Evolutionary conservation across 2,797 vertebrate genomes (phyloP).

Genomic region (Sebastes iracundus): DNA sequence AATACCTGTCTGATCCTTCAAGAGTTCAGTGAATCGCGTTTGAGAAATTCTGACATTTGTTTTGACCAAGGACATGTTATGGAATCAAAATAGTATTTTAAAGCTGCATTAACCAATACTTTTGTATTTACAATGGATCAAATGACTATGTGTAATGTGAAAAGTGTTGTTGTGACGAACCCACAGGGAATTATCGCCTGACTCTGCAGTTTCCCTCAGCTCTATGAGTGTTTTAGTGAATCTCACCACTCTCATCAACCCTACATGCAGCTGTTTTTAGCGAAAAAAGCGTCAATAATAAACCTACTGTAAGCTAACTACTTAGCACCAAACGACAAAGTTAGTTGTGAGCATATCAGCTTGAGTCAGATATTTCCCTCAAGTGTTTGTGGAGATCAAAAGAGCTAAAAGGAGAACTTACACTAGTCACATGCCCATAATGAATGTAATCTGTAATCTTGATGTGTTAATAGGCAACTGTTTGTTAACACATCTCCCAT

Average conservation of each 20-base stretch:
- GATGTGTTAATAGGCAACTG: background rate
- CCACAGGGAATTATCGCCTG: background rate
- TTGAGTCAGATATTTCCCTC: background rate
- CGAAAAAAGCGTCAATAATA: background rate
- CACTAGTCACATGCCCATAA: background rate
- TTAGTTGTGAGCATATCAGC: background rate
- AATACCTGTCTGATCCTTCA: background rate
- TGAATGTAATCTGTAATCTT: background rate
- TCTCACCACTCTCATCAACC: background rate
- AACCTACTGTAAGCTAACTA: background rate
- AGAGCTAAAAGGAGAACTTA: background rate
- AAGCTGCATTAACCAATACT: background rate
- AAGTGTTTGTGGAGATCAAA: background rate
- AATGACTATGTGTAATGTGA: background rate
- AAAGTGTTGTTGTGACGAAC: background rate
- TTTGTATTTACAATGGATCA: background rate
- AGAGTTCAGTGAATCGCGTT: background rate
- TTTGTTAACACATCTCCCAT: background rate
- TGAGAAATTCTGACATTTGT: background rate
- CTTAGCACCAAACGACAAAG: background rate
- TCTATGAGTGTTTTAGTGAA: background rate
- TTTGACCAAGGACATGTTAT: background rate
- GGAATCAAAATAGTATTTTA: background rate
- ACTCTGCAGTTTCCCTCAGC: background rate
- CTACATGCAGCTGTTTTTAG: background rate